phyloP scores from a whole-genome alignment of 2,888 invertebrate species.

The Galeruca laticollis region DNA sequence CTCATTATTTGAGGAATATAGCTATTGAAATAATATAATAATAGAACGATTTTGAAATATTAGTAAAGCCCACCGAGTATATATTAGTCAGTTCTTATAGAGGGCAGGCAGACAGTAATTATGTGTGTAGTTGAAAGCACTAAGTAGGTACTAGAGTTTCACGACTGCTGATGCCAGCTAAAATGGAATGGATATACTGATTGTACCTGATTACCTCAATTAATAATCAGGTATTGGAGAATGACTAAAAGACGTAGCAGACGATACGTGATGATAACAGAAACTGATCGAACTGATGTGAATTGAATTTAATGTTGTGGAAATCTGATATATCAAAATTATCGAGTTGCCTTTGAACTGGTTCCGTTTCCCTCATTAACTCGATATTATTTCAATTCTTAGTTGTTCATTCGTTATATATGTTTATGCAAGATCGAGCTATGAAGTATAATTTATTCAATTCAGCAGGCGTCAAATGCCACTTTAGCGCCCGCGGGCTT shows the following conservation, averaged over 20 bases:
- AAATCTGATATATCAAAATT: no score
- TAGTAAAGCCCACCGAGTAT: conserved; percentile 13
- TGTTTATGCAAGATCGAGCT: no score
- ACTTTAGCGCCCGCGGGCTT: no score
- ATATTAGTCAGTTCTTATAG: conserved; percentile 32
- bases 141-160: conserved; percentile 54
- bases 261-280: not conserved
- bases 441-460: no score
- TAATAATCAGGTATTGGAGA: conserved; percentile 55
- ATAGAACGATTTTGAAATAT: not conserved
- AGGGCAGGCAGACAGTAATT: conserved; percentile 50
- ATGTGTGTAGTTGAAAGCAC: conserved; percentile 49
- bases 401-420: no score
- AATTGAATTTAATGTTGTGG: not conserved
- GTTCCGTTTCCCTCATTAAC: conserved; percentile 39
- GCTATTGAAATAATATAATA: not conserved
- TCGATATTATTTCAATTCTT: no score
- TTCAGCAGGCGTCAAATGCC: no score
- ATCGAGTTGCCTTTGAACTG: not conserved
- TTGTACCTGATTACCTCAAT: conserved; percentile 58
- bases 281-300: not conserved
- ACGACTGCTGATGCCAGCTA: conserved; percentile 53
- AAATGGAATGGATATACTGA: conserved; percentile 52
- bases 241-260: conserved; percentile 10
- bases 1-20: not conserved